These are phyloP conservation scores for Thaumetopoea pityocampa DNA, from an alignment of 1,140 invertebrate genomes.

Conservation along the genomic window DNA sequence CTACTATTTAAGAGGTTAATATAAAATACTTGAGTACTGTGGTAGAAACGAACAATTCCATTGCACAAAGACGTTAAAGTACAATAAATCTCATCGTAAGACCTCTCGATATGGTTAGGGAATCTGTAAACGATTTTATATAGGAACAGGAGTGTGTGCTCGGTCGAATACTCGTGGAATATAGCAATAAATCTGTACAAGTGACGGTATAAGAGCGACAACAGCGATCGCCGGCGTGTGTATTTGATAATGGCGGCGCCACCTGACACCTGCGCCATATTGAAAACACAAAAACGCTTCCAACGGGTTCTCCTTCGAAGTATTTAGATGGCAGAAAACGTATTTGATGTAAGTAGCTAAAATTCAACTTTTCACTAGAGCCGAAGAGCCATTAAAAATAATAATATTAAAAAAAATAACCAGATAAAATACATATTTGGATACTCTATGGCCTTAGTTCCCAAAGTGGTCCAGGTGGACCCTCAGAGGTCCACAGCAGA, in stretches of 20 bases:
- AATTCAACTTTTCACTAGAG: no score
- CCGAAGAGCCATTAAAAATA: no score
- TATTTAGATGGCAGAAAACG: no score
- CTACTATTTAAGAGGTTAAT: no score
- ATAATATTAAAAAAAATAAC: no score
- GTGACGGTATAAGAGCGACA: conserved; percentile 38
- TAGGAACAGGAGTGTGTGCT: conserved; percentile 21
- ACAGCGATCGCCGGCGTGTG: conserved; percentile 36
- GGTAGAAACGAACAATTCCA: background rate
- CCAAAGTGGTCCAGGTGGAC: no score
- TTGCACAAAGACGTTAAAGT: background rate
- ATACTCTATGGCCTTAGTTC: no score
- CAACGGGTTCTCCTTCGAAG: background rate
- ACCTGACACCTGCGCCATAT: conserved; percentile 32
- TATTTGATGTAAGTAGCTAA: no score
- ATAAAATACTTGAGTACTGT: no score
- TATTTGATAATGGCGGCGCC: conserved; percentile 39
- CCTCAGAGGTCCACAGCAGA: no score
- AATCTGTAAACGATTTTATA: conserved; percentile 22
- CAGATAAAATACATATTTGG: no score
- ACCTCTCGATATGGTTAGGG: conserved; percentile 2
- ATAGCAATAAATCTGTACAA: conserved; percentile 42
- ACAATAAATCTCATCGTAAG: conserved; percentile 9
- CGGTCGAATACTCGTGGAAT: conserved; percentile 42
- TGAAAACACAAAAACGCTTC: conserved; percentile 24